Evolutionary conservation across 2,888 invertebrate genomes (phyloP), one percentile per base, ranked within the genome.

Genomic region (Melitaea athalia): DNA sequence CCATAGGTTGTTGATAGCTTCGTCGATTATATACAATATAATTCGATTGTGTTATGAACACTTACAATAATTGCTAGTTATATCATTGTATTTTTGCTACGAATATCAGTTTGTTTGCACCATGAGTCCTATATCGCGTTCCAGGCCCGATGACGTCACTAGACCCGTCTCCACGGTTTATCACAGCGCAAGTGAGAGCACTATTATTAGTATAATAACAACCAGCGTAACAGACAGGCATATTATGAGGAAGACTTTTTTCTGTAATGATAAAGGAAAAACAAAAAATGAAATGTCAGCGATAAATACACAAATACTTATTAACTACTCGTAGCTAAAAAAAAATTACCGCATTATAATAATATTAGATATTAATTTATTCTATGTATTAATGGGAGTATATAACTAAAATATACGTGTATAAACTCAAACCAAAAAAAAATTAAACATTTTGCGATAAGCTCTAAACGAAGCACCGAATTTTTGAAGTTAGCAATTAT

Each of bases 231-330:
- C 93, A 88, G 95, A 93, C 93, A 96, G 94, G 95, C 97, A 96
- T 94, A 96, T 95, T 92, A 96, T 94, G 94, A 96, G 96, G 95
- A 96, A 95, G 95, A 97, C 95, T 95, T 96, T 95, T 96, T 96
- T 97, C 96, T 97, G 96, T 87, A 95, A 96, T 93, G 91, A 93
- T 86, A 95, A 93, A 93, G 85, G 90, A 84, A 93, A 92, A 91
- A 89, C 89, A 88, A 78, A 85, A 92, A 93, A 90, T 89, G 89
- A 91, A 91, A 86, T 72, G 52, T 62, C 72, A 70, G 72, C 65
- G 42, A 63, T 67, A 42, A 59, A 59, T 60, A 24, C 53, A 53
- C 17, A 17, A 42, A 63, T 53, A 67, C 31, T 17, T n/a, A 67
- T 14, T 11, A 12, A 50, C 50, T 60, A 53, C 38, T n/a, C 6